phyloP scores from a whole-genome alignment of 2,797 vertebrate species.

The Momotus momota region DNA sequence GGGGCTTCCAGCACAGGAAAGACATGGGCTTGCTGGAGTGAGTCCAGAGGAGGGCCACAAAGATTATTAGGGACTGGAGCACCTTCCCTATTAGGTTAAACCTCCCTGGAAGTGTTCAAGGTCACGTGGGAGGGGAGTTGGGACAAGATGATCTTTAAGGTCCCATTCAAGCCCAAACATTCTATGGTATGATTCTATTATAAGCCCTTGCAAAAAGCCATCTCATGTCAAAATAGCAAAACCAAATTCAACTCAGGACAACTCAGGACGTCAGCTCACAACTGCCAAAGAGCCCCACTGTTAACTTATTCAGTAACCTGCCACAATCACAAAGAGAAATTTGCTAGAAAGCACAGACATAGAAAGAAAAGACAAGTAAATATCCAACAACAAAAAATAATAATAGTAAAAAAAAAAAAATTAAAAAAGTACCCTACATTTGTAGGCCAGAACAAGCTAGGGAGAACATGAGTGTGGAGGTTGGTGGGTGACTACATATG shows the following conservation, averaged over 20 bases:
- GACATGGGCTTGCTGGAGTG: background rate
- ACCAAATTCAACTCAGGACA: background rate
- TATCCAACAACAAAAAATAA: background rate
- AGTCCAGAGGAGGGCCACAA: background rate
- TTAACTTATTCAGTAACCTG: background rate
- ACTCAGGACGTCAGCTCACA: background rate
- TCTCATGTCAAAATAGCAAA: background rate
- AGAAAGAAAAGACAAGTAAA: background rate
- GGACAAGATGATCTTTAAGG: background rate
- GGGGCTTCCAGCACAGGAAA: background rate
- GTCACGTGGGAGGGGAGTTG: background rate
- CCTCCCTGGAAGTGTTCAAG: background rate
- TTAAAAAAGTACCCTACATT: background rate
- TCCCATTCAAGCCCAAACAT: background rate
- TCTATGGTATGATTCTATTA: background rate
- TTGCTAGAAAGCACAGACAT: background rate
- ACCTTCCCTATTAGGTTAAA: background rate
- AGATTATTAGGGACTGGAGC: background rate
- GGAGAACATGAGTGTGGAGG: rapidly evolving
- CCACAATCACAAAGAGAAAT: background rate
- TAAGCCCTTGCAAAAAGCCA: background rate
- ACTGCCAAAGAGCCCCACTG: background rate
- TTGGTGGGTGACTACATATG: background rate
- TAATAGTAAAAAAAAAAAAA: background rate
- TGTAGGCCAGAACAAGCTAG: background rate